Base-by-base conservation (phyloP, 2,797 vertebrate genomes). In the Pseudochirops corinnae region DNA sequence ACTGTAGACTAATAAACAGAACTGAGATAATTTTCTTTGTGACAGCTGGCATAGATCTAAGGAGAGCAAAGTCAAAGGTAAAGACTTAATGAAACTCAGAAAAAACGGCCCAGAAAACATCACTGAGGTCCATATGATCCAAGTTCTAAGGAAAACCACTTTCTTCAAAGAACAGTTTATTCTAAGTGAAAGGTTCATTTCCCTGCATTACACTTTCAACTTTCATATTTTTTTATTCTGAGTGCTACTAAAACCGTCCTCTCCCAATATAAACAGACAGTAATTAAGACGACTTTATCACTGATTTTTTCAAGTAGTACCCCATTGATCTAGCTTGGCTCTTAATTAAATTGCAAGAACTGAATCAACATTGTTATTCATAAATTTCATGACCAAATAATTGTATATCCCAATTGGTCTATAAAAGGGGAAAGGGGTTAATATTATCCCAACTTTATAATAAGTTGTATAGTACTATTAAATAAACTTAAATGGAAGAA, bases 271-370 rank as follows among this genome's bases (percentile, higher is more conserved):
- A 90, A 91, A 93, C 62, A 94, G 1, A 50, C 7, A 87, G 9
- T 87, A 87, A 87, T 87, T 87, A 87, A 95, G 28, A 91, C 16
- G 56, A 28, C 50, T 92, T 95, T 60, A 93, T 53, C 90, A 67
- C n/a, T 24, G 60, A 31, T 60, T 50, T 55, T 57, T 50, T 33
- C 93, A 67, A 50, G 39, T 87, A 87, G 21, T 0, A 55, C 29
- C 46, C 60, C 92, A 94, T 14, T 16, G 0, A 90, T 67, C 56
- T 82, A 58, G 87, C n/a, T 52, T 26, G 4, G 26, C 39, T 56
- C 62, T 92, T 96, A n/a, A 14, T 90, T 60, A 92, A 93, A 92
- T 92, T 55, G 53, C 0, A 18, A 94, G 93, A 93, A 29, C 14
- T 57, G 56, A 90, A 55, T 2, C n/a, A 53, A 92, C 91, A 97